Evolutionary conservation across 1,140 invertebrate species (phyloP).

Genomic region (Pomacea maculata): DNA sequence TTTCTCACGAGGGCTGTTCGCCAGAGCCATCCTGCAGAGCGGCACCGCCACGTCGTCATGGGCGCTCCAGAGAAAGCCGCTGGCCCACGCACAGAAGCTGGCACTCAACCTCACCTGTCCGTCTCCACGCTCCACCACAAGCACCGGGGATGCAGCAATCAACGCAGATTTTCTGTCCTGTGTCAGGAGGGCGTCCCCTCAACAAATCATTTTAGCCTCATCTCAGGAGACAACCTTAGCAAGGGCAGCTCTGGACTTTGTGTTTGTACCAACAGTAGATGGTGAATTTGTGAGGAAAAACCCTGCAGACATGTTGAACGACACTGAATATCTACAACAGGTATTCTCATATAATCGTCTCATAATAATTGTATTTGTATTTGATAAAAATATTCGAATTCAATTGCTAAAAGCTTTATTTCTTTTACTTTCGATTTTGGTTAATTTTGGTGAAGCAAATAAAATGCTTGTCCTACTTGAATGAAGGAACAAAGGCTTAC

Average conservation of each 20-base stretch:
- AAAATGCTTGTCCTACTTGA: too few species aligned
- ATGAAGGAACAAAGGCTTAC: too few species aligned
- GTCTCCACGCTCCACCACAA: too few species aligned
- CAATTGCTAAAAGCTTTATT: too few species aligned
- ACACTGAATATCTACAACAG: not conserved
- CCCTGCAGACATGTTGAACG: not conserved
- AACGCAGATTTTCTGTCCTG: not conserved
- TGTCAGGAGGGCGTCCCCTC: not conserved
- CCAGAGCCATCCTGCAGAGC: conserved; percentile 38
- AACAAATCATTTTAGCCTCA: not conserved
- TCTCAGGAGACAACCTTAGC: not conserved
- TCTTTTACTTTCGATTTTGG: too few species aligned
- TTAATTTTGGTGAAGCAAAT: too few species aligned
- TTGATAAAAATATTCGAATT: too few species aligned
- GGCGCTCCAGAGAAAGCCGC: conserved; percentile 66
- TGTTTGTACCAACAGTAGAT: not conserved
- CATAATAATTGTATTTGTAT: too few species aligned
- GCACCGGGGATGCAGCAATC: not conserved
- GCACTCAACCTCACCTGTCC: conserved; percentile 55
- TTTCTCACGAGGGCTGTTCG: conserved; percentile 34
- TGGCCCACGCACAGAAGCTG: conserved; percentile 79
- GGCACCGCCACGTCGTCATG: conserved; percentile 17
- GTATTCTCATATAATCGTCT: not conserved
- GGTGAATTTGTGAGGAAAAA: not conserved
- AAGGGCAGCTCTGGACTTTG: not conserved